These are phyloP conservation scores for Dolichopus griseipennis DNA, from an alignment of 2,888 invertebrate genomes.

Conservation along the genomic window DNA sequence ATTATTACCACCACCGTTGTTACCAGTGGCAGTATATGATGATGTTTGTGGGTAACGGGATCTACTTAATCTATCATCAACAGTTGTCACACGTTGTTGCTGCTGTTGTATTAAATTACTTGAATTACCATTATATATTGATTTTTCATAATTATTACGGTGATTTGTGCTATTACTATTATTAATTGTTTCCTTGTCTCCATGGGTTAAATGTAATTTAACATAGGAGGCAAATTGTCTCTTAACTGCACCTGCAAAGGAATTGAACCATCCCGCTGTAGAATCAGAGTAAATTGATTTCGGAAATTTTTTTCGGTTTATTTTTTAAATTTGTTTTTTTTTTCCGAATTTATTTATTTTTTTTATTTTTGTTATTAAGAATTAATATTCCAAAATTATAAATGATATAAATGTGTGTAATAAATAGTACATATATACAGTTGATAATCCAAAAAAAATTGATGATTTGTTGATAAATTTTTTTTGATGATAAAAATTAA, in stretches of 20 bases:
- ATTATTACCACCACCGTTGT: no score
- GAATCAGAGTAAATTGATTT: neutral
- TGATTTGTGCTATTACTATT: constrained; percentile 9
- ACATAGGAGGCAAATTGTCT: constrained; percentile 76
- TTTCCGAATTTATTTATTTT: constrained; percentile 14
- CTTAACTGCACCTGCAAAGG: constrained; percentile 61
- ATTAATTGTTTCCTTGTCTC: constrained; percentile 29
- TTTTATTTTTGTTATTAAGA: constrained; percentile 2
- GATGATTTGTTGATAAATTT: no score
- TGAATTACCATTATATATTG: neutral
- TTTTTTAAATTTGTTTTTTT: constrained; percentile 16
- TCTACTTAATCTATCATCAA: neutral
- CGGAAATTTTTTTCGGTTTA: neutral
- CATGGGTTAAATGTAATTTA: constrained; percentile 62
- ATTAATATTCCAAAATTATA: neutral
- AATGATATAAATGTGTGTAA: neutral
- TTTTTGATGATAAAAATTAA: neutral
- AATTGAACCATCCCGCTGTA: constrained; percentile 53
- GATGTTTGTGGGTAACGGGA: neutral
- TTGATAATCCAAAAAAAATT: neutral
- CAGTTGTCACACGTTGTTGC: neutral
- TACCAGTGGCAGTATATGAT: no score
- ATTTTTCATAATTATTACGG: neutral
- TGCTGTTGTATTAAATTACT: neutral
- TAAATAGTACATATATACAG: neutral